Percentiles rank a stretch among this genome's conserved stretches.
Conservation (phyloP, 2,888 invertebrate species). For the Rugalucina vietnamica region DNA sequence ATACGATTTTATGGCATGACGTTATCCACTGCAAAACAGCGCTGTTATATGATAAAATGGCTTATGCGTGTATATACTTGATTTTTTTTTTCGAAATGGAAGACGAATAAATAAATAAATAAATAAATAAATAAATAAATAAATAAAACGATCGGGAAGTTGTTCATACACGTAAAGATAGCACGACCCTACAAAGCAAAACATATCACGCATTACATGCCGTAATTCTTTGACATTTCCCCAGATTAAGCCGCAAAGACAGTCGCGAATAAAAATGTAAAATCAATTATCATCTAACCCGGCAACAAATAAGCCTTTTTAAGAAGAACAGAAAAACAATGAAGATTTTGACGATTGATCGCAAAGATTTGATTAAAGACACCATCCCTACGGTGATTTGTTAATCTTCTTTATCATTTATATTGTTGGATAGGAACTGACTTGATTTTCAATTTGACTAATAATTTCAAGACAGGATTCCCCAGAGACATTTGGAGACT, state of each 20-base stretch:
- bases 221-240: no score
- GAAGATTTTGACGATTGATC: constrained; percentile 44
- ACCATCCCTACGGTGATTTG: constrained; percentile 20
- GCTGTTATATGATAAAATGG: no score
- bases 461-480: constrained; percentile 68
- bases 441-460: constrained; percentile 77
- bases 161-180: no score
- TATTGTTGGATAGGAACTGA: constrained; percentile 70
- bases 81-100: no score
- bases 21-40: no score
- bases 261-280: not conserved
- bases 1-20: no score
- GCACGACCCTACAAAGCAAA: no score
- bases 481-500: constrained; percentile 33
- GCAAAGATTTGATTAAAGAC: constrained; percentile 53
- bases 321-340: constrained; percentile 19
- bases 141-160: no score
- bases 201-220: no score
- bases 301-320: constrained; percentile 15
- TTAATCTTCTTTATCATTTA: constrained; percentile 57
- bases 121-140: no score
- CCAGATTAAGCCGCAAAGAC: not conserved
- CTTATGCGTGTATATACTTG: no score
- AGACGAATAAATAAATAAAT: no score
- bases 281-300: constrained; percentile 14